Base-by-base conservation (phyloP, 92 coral and sea anemone genomes). In the Parazoanthus atlanticus region DNA sequence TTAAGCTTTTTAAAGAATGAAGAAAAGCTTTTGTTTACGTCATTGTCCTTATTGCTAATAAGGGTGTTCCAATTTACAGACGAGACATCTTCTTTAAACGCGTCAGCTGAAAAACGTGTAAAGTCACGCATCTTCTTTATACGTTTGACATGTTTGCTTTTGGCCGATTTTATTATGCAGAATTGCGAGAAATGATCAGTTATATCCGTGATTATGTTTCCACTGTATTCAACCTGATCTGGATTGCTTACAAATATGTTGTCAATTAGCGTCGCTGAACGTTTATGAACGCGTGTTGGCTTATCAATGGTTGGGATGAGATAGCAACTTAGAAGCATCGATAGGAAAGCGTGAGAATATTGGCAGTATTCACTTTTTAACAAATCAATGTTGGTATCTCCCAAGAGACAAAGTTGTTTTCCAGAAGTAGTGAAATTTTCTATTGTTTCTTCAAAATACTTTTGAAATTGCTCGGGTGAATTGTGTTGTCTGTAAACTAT, bases 121-220 rank as follows among this genome's bases (percentile, higher is more conserved):
- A 67, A 67, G 19, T 67, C 73, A 67, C 73, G 73, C 73, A 67
- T 67, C 6, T 17, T 67, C 73, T 67, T 67, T 28, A 30, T 84
- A 15, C 61, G 28, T 10, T 34, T 33, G 61, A 36, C 26, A 34
- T n/a, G 72, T 36, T 84, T 84, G 29, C 49, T 76, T 34, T 56
- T 69, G 15, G 30, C 32, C 72, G 79, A 70, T 83, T 83, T 81
- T 25, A 80, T 13, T 46, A 80, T 80, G 28, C 85, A 80, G 33
- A 80, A 80, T 80, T 76, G 23, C 38, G 25, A 31, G 19, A 40
- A 76, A 49, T 17, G 40, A 76, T 76, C 91, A 41, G 32, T 80
- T 23, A 89, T 72, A 43, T 89, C 92, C 78, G 89, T 85, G 33
- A 90, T 86, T 69, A 90, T 86, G 54, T 85, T 90, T 49, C 90